phyloP scores from a whole-genome alignment of 2,113 vertebrate genomes.

The Apodemus sylvaticus region DNA sequence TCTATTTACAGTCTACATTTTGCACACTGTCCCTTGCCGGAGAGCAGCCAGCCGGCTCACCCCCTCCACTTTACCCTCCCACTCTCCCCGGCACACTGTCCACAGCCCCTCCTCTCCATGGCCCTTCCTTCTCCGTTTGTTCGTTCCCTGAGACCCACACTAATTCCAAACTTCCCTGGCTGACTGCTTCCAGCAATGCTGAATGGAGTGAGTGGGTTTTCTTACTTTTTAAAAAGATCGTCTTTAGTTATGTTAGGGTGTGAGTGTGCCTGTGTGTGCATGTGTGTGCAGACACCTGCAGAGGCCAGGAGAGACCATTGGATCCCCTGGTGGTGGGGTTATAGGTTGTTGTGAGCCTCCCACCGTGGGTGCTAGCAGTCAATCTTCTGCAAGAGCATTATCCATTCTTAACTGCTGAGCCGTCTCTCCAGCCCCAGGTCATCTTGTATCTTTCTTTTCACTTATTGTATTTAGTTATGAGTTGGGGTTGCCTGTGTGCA shows the following conservation, averaged over 20 bases:
- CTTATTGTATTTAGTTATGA: not conserved
- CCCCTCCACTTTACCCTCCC: not conserved
- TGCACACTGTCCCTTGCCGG: not conserved
- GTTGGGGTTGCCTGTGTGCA: not conserved
- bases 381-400: not conserved
- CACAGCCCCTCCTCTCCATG: not conserved
- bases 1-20: not conserved
- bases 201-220: not conserved
- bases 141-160: not conserved
- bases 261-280: not conserved
- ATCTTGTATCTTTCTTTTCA: not conserved
- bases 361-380: not conserved
- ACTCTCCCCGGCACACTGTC: no score
- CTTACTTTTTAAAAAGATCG: not conserved
- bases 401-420: not conserved
- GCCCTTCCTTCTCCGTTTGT: no score
- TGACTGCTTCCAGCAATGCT: not conserved
- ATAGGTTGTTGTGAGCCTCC: not conserved
- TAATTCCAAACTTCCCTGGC: not conserved
- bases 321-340: not conserved
- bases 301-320: not conserved
- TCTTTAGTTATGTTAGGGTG: not conserved
- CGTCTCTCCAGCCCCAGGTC: not conserved
- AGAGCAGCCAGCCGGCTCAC: not conserved
- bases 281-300: not conserved